Base-by-base conservation (phyloP, 1,140 invertebrate species). In the Holotrichia oblita region DNA sequence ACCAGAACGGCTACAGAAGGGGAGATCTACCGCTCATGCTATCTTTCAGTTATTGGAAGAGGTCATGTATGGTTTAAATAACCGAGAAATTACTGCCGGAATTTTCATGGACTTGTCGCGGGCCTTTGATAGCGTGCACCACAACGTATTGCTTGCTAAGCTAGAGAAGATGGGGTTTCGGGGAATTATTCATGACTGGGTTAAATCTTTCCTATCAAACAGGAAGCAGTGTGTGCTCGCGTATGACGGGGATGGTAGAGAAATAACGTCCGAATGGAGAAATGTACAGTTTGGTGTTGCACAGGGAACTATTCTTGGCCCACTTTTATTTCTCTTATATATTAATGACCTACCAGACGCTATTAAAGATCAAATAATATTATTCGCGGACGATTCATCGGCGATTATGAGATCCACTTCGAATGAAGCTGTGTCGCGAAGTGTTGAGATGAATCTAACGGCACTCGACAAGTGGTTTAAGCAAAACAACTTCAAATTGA, bases 121-220 rank as follows among this genome's bases (percentile, higher is more conserved):
- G 73, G 83, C 82, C 3, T 85, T 84, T 73, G 85, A 86, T 77
- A 82, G 78, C 20, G 77, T 87, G 0, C 27, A 83, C 64, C 81
- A 82, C 78, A 12, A 77, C 6, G 80, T 84, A 42, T 79, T 87
- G 8, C 27, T 85, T 14, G 59, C 59, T 12, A 85, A 84, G 78
- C 59, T 86, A n/a, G 40, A 80, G 17, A 22, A 76, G 22, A 80
- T 81, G 73, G 85, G 83, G 17, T 79, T 85, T 24, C 79, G 82
- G n/a, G 81, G 78, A 4, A 40, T 42, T 40, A 42, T 81, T 6
- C 78, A 81, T 22, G 10, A 77, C 3, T 83, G 83, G 79, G 81
- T 86, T 72, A 69, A 78, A 22, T 81, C 79, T 20, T 87, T 82
- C 74, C 61, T 86, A 59, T 61, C 6, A 22, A 61, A 82, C n/a